Conservation (phyloP, 64 coral and sea anemone species). For the Hydrozoanthus tunicans region DNA sequence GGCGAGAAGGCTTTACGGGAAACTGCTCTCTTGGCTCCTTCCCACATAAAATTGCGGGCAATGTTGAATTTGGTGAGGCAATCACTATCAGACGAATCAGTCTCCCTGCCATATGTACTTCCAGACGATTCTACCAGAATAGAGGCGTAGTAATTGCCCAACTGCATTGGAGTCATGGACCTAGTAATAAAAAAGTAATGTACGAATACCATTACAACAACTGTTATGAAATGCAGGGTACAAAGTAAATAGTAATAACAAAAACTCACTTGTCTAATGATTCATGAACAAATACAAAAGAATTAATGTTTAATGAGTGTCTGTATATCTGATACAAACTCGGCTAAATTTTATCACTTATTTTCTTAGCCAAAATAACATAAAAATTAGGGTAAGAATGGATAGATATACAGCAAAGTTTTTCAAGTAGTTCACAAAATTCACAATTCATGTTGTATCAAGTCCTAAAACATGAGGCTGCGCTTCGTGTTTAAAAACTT, state of each 20-base stretch:
- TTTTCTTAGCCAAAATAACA: no score
- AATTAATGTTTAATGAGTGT: no score
- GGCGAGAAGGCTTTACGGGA: conserved; percentile 57
- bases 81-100: conserved; percentile 32
- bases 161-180: conserved; percentile 23
- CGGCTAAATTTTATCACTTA: no score
- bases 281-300: no score
- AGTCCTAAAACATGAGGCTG: no score
- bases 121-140: not conserved
- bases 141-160: conserved; percentile 32
- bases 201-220: not conserved
- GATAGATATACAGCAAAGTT: no score
- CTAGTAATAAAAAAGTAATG: conserved; percentile 15
- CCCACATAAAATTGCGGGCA: conserved; percentile 64
- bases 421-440: no score
- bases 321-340: no score
- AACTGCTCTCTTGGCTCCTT: conserved; percentile 67
- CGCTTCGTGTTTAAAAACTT: no score
- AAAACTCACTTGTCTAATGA: not conserved
- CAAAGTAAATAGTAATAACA: not conserved
- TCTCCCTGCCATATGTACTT: not conserved
- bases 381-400: no score
- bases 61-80: conserved; percentile 63
- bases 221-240: conserved; percentile 5
- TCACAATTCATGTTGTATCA: no score